phyloP scores from a whole-genome alignment of 64 coral and sea anemone genomes.

The Montipora efflorescens region DNA sequence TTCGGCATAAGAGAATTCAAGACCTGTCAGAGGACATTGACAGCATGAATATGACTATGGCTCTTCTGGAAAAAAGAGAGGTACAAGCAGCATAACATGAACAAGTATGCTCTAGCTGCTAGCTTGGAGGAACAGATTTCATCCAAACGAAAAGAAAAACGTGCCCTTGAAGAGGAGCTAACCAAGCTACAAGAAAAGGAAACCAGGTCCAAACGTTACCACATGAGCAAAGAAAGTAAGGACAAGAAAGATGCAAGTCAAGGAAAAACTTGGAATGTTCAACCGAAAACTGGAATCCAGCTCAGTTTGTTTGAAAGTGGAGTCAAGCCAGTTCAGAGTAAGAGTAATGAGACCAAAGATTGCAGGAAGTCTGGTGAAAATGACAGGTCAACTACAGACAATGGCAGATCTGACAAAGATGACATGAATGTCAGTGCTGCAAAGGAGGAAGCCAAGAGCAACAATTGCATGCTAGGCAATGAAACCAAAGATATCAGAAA shows the following conservation, averaged over 20 bases:
- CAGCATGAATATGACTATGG: not conserved
- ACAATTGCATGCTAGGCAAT: not conserved
- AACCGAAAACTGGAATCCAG: slow-evolving; percentile 8
- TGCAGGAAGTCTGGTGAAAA: slow-evolving; percentile 24
- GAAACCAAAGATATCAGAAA: not conserved
- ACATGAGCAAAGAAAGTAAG: slow-evolving; percentile 30
- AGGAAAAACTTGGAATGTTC: slow-evolving; percentile 6
- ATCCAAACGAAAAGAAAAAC: slow-evolving; percentile 22
- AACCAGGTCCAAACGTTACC: slow-evolving; percentile 29
- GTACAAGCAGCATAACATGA: slow-evolving; percentile 12
- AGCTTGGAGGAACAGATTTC: slow-evolving; percentile 27
- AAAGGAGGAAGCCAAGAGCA: not conserved
- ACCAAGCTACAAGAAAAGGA: slow-evolving; percentile 37
- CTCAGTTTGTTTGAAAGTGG: slow-evolving; percentile 17
- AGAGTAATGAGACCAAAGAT: not conserved
- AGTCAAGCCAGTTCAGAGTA: not conserved
- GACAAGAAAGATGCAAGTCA: slow-evolving; percentile 4
- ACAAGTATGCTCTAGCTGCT: slow-evolving; percentile 39
- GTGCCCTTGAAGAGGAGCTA: slow-evolving; percentile 40
- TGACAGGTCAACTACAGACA: not conserved
- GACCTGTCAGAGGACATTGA: slow-evolving; percentile 23
- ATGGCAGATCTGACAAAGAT: slow-evolving; percentile 23
- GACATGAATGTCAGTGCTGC: slow-evolving; percentile 17
- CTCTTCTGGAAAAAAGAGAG: slow-evolving; percentile 28
- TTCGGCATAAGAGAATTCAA: slow-evolving; percentile 16